Base-by-base conservation (phyloP, 2,888 invertebrate species). In the Melinopterus prodromus region DNA sequence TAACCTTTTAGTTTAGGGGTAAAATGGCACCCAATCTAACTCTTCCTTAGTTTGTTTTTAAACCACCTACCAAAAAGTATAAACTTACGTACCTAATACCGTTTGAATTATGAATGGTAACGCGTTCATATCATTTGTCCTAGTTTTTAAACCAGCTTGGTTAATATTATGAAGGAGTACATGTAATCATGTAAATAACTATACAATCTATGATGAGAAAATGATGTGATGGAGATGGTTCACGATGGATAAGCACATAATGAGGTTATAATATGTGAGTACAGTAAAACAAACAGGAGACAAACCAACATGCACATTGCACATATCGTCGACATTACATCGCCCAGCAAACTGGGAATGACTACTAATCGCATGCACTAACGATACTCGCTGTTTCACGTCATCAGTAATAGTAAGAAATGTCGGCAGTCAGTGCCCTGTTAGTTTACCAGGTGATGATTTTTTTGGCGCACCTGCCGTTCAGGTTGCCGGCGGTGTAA, bases 401-500 rank as follows among this genome's bases (percentile, higher is more conserved):
- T 53, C 53, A 53, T 53, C 53, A 53, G n/a, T 12, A 35, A 74
- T 35, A 37, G 12, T 74, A 74, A 69, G 16, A 69, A 78, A 78
- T 53, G 53, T 70, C 79, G 83, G 85, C 84, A 84, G 83, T 85
- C 83, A 84, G 90, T 90, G 89, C 90, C 86, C 83, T 82, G 83
- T 90, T 90, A 89, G 90, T 90, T 91, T 91, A 91, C 91, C 91
- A 91, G 88, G 90, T 91, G 88, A 88, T 88, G 89, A 89, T 89
- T 88, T 90, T 90, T 87, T 90, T 90, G 88, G 90, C 91, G 90
- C 91, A 96, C 96, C 96, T 96, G 90, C 95, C 95, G 88, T 96
- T 95, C 86, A 96, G 93, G 88, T 95, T 95, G 81, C 94, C 93
- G 85, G 93, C 93, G 78, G 97, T 97, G 89, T 96, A 97, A 89